A percentile compares a stretch with the other conserved stretches of the same genome.
These are phyloP conservation scores for Atta texana DNA, from an alignment of 1,140 invertebrate species.

Conservation along the genomic window DNA sequence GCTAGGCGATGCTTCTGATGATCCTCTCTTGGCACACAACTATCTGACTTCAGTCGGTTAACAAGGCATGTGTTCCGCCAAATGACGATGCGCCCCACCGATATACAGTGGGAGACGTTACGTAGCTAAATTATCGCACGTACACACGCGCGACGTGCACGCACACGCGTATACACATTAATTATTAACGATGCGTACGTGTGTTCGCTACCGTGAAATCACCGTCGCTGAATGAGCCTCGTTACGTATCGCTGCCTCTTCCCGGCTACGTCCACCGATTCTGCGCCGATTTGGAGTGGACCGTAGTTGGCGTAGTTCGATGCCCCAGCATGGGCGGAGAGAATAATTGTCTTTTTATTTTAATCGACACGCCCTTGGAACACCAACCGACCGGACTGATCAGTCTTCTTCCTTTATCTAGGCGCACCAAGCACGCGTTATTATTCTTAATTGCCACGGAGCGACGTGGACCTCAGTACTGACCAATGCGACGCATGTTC, in stretches of 20 bases:
- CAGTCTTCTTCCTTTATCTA: slow-evolving; percentile 15
- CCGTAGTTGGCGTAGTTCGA: slow-evolving; percentile 31
- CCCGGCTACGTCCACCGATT: slow-evolving; percentile 40
- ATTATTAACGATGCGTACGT: neutral
- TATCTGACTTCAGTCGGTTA: slow-evolving; percentile 13
- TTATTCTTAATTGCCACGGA: slow-evolving; percentile 42
- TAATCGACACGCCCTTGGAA: slow-evolving; percentile 69
- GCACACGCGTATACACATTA: neutral
- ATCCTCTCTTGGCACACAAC: slow-evolving; percentile 6
- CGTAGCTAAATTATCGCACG: slow-evolving; percentile 14
- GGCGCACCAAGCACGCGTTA: slow-evolving; percentile 4
- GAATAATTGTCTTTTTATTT: neutral
- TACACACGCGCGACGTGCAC: neutral
- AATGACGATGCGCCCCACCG: slow-evolving; percentile 10
- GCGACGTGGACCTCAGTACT: slow-evolving; percentile 63
- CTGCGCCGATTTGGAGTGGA: slow-evolving; percentile 28
- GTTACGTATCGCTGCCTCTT: slow-evolving; percentile 57
- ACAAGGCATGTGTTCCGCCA: slow-evolving; percentile 43
- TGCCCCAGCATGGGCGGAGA: slow-evolving; percentile 10
- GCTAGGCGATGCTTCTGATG: neutral
- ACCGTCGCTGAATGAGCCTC: slow-evolving; percentile 49
- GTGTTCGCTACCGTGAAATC: slow-evolving; percentile 43
- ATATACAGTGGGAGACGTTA: neutral
- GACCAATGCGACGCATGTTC: slow-evolving; percentile 64
- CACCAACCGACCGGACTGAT: slow-evolving; percentile 60